A percentile compares a stretch with the other conserved stretches of the same genome.
These are phyloP conservation scores for Bungarus multicinctus DNA, from an alignment of 2,113 vertebrate species.

Conservation along the genomic window DNA sequence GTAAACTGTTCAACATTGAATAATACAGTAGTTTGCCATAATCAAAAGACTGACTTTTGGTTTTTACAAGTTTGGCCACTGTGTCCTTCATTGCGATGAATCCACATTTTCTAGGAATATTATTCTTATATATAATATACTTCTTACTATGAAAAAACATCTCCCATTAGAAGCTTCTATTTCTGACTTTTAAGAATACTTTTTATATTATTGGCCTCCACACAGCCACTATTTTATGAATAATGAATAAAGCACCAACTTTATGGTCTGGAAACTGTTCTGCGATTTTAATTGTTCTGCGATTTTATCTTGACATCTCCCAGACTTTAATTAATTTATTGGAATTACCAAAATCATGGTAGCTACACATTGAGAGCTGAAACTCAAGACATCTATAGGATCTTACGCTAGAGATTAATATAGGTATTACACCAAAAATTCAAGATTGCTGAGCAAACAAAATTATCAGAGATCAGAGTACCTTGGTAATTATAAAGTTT, in stretches of 20 bases:
- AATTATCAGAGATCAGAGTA: neutral
- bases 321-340: neutral
- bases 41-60: neutral
- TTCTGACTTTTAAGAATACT: neutral
- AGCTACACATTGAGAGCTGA: neutral
- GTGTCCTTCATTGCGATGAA: neutral
- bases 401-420: neutral
- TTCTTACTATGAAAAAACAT: neutral
- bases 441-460: neutral
- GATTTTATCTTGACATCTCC: neutral
- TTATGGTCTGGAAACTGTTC: neutral
- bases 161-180: neutral
- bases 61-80: neutral
- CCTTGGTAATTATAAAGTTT: neutral
- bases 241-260: neutral
- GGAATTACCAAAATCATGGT: neutral
- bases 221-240: neutral
- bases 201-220: neutral
- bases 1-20: neutral
- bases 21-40: neutral
- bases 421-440: neutral
- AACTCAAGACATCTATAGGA: neutral
- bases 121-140: neutral
- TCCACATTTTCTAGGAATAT: neutral
- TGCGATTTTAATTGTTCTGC: neutral